Conservation (phyloP, 2,888 invertebrate species). For the Drosophila neonasuta region DNA sequence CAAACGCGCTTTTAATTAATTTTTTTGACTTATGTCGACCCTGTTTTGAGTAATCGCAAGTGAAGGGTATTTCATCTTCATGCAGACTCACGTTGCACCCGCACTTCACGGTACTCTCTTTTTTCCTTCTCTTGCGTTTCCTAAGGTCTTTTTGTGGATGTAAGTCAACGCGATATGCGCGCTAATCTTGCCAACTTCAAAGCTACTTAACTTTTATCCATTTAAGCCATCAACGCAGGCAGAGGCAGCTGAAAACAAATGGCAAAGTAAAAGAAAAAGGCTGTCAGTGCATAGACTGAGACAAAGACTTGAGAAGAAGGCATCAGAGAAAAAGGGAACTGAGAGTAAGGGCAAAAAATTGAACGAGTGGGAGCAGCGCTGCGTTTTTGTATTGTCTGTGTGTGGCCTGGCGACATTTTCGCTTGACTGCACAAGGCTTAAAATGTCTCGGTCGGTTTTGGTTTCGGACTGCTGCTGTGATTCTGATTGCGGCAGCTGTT, state of each 20-base stretch:
- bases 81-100: neutral
- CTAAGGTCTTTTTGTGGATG: conserved; percentile 50
- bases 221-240: conserved; percentile 72
- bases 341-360: neutral
- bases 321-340: neutral
- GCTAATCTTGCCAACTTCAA: conserved; percentile 74
- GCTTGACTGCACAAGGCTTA: conserved; percentile 67
- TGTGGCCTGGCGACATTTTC: conserved; percentile 64
- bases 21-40: neutral
- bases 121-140: conserved; percentile 25
- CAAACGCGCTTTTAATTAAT: neutral
- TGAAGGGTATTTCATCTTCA: conserved; percentile 47
- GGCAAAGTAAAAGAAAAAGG: conserved; percentile 56
- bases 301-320: conserved; percentile 5
- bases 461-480: conserved; percentile 64
- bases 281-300: conserved; percentile 26
- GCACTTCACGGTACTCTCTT: neutral
- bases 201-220: conserved; percentile 75
- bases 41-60: neutral
- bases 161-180: conserved; percentile 67
- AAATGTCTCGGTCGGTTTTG: conserved; percentile 59
- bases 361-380: conserved; percentile 6
- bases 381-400: conserved; percentile 53
- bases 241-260: conserved; percentile 54
- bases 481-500: conserved; percentile 72